Evolutionary conservation across 2,888 invertebrate species (phyloP), one percentile per base, ranked within the genome.

Genomic region (Drosophila kuntzei): DNA sequence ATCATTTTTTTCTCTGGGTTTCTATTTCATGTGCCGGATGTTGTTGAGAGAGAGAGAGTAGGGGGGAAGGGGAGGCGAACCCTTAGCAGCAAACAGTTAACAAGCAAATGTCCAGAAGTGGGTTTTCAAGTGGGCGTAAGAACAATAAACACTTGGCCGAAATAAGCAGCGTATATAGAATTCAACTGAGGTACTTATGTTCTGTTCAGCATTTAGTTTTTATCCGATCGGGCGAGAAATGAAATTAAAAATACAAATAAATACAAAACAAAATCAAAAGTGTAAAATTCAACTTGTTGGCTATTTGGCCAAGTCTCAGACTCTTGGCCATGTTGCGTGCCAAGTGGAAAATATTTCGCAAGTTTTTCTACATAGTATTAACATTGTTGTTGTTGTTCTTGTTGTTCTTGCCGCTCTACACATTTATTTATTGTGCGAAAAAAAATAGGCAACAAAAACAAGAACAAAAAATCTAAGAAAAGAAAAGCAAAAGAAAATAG

Each of bases 261-360:
- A 41, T 58, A 20, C 37, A 46, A 34, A 69, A 41, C 39, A 71
- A 86, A 76, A 80, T 77, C 75, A 82, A 84, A 87, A 87, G 80
- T 87, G 79, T 87, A 79, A 73, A 70, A 74, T 76, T 74, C 68
- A 80, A 73, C 76, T 75, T 76, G 75, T 75, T 76, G 75, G 71
- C 67, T 27, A 43, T 44, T 57, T 46, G 57, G 46, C 27, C 60
- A 18, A 51, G 57, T 44, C 57, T 47, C 41, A 32, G 47, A 27
- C 57, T 47, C 46, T 63, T 64, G 85, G 72, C 73, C 88, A 79
- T 79, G 78, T 77, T 86, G 85, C 83, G 85, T 86, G 85, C 85
- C 85, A 86, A 86, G 88, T 86, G 85, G 88, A 86, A 85, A 87
- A 87, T 86, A 86, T 86, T 86, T 86, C 86, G 88, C 86, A 85